Conservation (phyloP, 2,113 vertebrate genomes). For the Probosciger aterrimus region DNA sequence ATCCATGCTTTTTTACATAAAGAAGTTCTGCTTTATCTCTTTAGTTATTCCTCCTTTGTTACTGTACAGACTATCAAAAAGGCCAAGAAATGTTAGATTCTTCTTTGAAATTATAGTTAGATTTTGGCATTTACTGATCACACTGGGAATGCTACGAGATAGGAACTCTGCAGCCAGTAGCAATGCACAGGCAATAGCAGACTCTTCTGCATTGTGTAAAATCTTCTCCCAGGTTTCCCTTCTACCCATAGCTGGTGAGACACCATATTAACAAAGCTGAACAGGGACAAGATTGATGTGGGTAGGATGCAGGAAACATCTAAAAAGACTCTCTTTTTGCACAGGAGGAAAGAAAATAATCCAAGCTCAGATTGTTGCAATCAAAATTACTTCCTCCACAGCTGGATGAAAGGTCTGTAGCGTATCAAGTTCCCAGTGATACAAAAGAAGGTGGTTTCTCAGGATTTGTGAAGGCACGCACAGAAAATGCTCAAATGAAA, state of each 20-base stretch:
- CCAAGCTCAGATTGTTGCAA: background rate
- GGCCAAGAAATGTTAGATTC: background rate
- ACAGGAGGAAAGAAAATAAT: background rate
- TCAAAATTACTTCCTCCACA: background rate
- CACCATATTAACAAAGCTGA: background rate
- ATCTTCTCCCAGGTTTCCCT: background rate
- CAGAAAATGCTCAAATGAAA: background rate
- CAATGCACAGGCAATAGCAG: background rate
- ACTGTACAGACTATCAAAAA: background rate
- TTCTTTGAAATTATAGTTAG: background rate
- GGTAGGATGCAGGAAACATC: background rate
- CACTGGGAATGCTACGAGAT: background rate
- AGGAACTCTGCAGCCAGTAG: background rate
- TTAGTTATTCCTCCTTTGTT: background rate
- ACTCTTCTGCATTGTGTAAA: background rate
- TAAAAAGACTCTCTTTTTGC: background rate
- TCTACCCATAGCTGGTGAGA: background rate
- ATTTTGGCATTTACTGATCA: background rate
- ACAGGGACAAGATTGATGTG: background rate
- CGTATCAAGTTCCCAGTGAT: background rate
- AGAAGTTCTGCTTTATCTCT: background rate
- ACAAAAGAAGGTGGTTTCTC: background rate
- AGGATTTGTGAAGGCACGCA: background rate
- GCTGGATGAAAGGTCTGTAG: background rate
- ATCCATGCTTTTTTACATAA: background rate